These are phyloP conservation scores for Lochmaea crataegi DNA, from an alignment of 2,888 invertebrate species.

Conservation along the genomic window DNA sequence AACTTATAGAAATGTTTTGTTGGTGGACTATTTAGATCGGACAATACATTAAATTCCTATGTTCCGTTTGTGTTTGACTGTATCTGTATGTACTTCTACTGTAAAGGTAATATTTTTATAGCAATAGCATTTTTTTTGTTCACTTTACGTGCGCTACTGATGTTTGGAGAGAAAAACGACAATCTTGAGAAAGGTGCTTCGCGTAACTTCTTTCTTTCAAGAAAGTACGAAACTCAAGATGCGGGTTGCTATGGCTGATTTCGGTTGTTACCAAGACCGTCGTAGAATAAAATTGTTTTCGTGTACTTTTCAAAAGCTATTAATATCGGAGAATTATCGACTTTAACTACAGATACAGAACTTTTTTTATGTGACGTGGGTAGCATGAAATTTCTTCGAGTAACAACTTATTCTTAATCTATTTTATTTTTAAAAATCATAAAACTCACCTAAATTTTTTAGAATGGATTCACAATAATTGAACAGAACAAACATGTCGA, in stretches of 20 bases:
- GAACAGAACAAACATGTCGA: conserved; percentile 1
- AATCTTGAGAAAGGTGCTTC: neutral
- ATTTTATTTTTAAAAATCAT: too few species aligned
- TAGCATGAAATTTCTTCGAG: neutral
- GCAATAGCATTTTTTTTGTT: neutral
- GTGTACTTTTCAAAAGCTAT: neutral
- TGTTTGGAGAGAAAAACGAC: neutral
- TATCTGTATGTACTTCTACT: too few species aligned
- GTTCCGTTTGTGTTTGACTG: too few species aligned
- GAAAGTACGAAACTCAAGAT: neutral
- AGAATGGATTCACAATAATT: neutral
- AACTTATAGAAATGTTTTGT: too few species aligned
- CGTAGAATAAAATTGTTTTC: neutral
- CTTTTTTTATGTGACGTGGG: too few species aligned
- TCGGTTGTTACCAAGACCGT: conserved; percentile 1
- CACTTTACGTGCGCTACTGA: conserved; percentile 1
- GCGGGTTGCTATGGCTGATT: neutral
- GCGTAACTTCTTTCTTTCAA: neutral
- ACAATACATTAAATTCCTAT: too few species aligned
- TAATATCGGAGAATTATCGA: neutral
- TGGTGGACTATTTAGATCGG: too few species aligned
- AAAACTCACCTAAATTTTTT: neutral
- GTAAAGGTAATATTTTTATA: too few species aligned
- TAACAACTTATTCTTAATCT: neutral
- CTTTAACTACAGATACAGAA: neutral